These are phyloP conservation scores for Leptinotarsa juncta DNA, from an alignment of 2,888 invertebrate genomes.

Conservation along the genomic window DNA sequence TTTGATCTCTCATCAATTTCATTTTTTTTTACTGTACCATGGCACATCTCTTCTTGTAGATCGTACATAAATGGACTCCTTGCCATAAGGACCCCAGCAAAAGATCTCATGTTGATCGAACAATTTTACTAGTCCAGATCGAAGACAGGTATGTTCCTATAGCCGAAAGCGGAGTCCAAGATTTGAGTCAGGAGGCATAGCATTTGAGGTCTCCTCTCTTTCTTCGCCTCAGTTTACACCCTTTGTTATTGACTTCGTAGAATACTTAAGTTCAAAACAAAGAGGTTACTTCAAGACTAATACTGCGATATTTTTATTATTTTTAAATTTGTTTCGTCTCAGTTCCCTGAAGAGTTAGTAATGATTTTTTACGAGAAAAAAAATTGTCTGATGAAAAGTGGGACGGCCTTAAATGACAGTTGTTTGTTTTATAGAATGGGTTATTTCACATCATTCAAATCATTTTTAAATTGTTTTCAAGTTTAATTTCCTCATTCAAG, in stretches of 20 bases:
- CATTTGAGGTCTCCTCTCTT: conserved; percentile 25
- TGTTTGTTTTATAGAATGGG: not conserved
- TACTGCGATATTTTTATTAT: not conserved
- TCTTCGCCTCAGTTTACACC: not conserved
- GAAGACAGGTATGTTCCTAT: conserved; percentile 94
- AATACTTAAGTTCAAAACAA: not conserved
- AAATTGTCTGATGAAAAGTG: not conserved
- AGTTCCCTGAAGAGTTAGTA: not conserved
- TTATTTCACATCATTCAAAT: too few relatives aligned
- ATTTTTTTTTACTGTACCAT: not conserved
- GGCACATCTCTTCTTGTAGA: conserved; percentile 63
- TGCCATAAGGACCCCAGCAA: conserved; percentile 89
- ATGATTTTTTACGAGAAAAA: not conserved
- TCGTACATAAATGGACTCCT: conserved; percentile 95
- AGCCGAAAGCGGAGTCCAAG: conserved; percentile 88
- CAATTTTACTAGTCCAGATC: conserved; percentile 91
- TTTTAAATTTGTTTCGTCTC: not conserved
- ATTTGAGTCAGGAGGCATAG: conserved; percentile 75
- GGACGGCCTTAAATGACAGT: not conserved
- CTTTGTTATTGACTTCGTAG: not conserved
- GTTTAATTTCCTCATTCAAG: too few relatives aligned
- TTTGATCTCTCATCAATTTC: not conserved
- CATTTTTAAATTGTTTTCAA: too few relatives aligned
- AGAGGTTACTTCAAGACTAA: conserved; percentile 4
- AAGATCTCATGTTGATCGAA: conserved; percentile 92